phyloP scores from a whole-genome alignment of 2,888 invertebrate genomes.

The Teinopalpus imperialis region DNA sequence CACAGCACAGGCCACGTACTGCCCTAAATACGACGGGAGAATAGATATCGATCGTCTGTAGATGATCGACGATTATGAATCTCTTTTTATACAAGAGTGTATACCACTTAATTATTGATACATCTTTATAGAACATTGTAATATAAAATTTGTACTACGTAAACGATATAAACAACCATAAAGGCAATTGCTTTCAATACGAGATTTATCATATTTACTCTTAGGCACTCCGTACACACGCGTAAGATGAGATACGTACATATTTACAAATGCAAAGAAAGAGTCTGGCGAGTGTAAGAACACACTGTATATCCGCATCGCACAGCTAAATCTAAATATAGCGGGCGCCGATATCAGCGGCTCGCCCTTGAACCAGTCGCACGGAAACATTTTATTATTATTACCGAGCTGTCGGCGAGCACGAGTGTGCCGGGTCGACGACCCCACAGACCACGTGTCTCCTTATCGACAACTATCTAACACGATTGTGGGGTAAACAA shows the following conservation, averaged over 20 bases:
- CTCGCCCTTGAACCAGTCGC: constrained; percentile 82
- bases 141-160: too few relatives aligned
- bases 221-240: background rate
- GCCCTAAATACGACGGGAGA: constrained; percentile 63
- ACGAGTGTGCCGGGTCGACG: constrained; percentile 80
- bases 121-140: too few relatives aligned
- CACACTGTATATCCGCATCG: constrained; percentile 62
- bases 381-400: constrained; percentile 83
- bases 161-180: too few relatives aligned
- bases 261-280: constrained; percentile 29
- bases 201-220: constrained; percentile 8
- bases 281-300: constrained; percentile 44
- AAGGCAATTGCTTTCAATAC: too few relatives aligned
- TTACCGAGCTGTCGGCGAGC: constrained; percentile 81
- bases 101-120: too few relatives aligned
- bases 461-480: constrained; percentile 83
- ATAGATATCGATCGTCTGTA: constrained; percentile 54
- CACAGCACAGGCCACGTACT: constrained; percentile 51
- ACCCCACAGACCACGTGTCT: constrained; percentile 79
- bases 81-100: constrained; percentile 27
- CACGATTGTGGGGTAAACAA: constrained; percentile 81
- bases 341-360: constrained; percentile 81
- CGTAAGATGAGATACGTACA: constrained; percentile 11
- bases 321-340: constrained; percentile 81
- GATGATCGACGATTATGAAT: constrained; percentile 33